Conservation (phyloP, 2,113 vertebrate genomes). For the Paracanthobrama guichenoti region DNA sequence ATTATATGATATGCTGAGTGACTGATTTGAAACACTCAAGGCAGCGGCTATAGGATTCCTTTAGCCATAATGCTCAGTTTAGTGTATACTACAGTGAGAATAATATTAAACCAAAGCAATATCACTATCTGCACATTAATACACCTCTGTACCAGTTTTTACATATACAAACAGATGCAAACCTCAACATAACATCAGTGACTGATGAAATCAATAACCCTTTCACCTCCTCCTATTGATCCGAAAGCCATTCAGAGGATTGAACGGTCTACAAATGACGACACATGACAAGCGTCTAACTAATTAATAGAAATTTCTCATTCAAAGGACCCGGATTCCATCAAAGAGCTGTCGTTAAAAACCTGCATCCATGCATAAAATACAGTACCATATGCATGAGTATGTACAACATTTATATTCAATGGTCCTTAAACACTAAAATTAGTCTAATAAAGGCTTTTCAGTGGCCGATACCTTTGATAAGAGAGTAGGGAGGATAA, state of each 20-base stretch:
- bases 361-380: background rate
- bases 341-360: background rate
- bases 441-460: too few relatives aligned
- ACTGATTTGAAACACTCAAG: background rate
- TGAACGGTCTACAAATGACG: slow-evolving; percentile 52
- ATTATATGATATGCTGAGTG: background rate
- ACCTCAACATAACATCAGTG: slow-evolving; percentile 38
- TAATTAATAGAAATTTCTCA: slow-evolving; percentile 58
- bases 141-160: background rate
- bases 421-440: too few relatives aligned
- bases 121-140: background rate
- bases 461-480: too few relatives aligned
- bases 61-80: background rate
- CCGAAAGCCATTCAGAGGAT: slow-evolving; percentile 56
- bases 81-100: background rate
- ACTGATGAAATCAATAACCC: slow-evolving; percentile 61
- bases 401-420: too few relatives aligned
- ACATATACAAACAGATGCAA: background rate
- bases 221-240: slow-evolving; percentile 65
- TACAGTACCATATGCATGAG: background rate
- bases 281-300: slow-evolving; percentile 47
- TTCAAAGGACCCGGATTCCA: slow-evolving; percentile 37
- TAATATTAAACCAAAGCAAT: background rate
- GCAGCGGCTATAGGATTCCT: background rate
- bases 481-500: too few relatives aligned